Conservation (phyloP, 1,140 invertebrate genomes). For the Ceratina australensis region DNA sequence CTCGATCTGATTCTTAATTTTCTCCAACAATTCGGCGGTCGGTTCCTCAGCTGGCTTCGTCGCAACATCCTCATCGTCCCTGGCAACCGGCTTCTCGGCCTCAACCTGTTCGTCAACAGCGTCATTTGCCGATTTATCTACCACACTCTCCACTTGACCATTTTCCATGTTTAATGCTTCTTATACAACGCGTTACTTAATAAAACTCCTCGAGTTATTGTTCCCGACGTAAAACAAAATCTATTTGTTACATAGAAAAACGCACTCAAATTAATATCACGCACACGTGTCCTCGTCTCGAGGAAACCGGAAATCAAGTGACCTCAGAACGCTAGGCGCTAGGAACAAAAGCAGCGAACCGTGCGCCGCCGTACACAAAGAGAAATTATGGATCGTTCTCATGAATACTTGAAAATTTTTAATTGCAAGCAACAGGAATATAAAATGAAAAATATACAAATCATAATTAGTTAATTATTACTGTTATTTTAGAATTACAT, state of each 20-base stretch:
- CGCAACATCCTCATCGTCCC: slow-evolving; percentile 36
- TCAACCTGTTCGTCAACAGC: slow-evolving; percentile 38
- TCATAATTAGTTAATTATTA: no score
- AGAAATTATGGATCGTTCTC: no score
- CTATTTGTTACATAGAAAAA: not conserved
- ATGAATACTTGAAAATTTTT: no score
- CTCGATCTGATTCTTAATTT: slow-evolving; percentile 74
- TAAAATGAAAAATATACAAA: no score
- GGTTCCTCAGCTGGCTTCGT: slow-evolving; percentile 43
- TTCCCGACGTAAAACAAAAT: not conserved
- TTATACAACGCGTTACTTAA: not conserved
- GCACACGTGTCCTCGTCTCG: slow-evolving; percentile 25
- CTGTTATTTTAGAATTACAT: no score
- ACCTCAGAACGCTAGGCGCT: no score
- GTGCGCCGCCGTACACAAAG: no score
- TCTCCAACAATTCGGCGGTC: slow-evolving; percentile 60
- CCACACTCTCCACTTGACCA: slow-evolving; percentile 45
- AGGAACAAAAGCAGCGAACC: no score
- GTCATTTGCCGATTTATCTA: slow-evolving; percentile 21
- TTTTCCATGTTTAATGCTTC: slow-evolving; percentile 52
- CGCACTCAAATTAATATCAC: not conserved
- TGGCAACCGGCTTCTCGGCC: slow-evolving; percentile 43
- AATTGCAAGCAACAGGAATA: no score
- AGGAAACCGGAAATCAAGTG: slow-evolving; percentile 20
- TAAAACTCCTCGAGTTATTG: not conserved